Percentiles rank a stretch among this genome's conserved stretches.
Conservation (phyloP, 2,888 invertebrate genomes). For the Xanthorhoe designata region DNA sequence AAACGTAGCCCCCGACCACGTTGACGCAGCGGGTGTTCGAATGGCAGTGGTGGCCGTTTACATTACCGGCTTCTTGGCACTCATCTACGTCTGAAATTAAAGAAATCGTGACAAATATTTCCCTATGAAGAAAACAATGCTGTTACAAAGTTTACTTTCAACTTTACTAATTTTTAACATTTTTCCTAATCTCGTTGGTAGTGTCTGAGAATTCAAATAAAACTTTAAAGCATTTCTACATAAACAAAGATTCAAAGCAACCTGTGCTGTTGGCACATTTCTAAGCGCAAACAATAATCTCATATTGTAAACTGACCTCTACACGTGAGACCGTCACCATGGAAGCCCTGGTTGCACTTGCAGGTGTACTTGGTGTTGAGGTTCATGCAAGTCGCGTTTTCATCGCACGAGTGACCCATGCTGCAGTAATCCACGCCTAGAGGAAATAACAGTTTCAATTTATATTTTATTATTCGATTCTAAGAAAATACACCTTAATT, state of each 20-base stretch:
- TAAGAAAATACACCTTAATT: background rate
- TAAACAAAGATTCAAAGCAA: too few relatives aligned
- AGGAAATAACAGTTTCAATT: background rate
- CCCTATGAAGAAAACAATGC: background rate
- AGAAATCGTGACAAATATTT: background rate
- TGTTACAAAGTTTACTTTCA: background rate
- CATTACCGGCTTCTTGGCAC: slow-evolving; percentile 91
- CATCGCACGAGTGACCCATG: slow-evolving; percentile 94
- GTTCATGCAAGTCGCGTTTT: slow-evolving; percentile 96
- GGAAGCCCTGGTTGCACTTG: slow-evolving; percentile 95
- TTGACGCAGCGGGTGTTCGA: slow-evolving; percentile 94
- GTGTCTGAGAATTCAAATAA: too few relatives aligned
- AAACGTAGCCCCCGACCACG: slow-evolving; percentile 92
- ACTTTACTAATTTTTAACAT: background rate
- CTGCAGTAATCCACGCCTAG: slow-evolving; percentile 95
- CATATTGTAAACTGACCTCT: slow-evolving; percentile 80
- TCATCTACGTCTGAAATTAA: slow-evolving; percentile 91
- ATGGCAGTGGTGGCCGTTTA: slow-evolving; percentile 94
- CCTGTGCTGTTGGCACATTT: too few relatives aligned
- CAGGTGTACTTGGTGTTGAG: slow-evolving; percentile 96
- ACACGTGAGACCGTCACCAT: slow-evolving; percentile 93
- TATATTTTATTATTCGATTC: background rate
- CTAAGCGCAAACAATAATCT: too few relatives aligned
- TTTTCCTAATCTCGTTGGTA: background rate
- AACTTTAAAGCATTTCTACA: too few relatives aligned